Conservation (phyloP, 92 coral and sea anemone genomes). For the Parazoanthus darwini region DNA sequence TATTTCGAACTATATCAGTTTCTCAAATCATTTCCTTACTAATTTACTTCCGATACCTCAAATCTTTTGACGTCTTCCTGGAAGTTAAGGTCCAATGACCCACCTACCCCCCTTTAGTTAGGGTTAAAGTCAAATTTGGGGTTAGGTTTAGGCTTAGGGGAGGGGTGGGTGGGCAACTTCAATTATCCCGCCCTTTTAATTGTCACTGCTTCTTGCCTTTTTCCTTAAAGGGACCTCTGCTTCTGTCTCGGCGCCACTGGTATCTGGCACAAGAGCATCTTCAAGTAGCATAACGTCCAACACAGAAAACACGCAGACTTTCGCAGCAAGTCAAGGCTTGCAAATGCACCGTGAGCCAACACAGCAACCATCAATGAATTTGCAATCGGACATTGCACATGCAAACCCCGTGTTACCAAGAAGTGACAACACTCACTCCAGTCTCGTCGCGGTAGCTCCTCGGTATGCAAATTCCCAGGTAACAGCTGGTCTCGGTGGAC, state of each 20-base stretch:
- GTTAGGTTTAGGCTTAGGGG: too few relatives aligned
- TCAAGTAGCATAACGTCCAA: background rate
- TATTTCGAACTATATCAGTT: too few relatives aligned
- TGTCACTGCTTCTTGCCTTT: too few relatives aligned
- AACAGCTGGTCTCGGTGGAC: background rate
- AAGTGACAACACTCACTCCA: background rate
- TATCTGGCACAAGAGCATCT: background rate
- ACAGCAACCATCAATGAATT: background rate
- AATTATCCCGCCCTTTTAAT: background rate
- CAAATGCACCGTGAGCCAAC: background rate
- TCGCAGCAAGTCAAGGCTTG: background rate
- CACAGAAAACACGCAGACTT: background rate
- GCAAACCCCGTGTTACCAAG: background rate
- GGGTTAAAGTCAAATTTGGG: too few relatives aligned
- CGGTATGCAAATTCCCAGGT: slow-evolving; percentile 10
- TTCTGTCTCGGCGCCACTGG: background rate
- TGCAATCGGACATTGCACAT: background rate
- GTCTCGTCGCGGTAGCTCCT: background rate
- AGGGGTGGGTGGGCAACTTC: background rate
- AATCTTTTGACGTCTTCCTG: too few relatives aligned
- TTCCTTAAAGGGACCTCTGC: background rate
- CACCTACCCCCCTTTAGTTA: too few relatives aligned
- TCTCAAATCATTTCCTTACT: too few relatives aligned
- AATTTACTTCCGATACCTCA: too few relatives aligned
- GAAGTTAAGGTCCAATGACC: too few relatives aligned